phyloP scores from a whole-genome alignment of 2,888 invertebrate species.

The Latrodectus elegans region DNA sequence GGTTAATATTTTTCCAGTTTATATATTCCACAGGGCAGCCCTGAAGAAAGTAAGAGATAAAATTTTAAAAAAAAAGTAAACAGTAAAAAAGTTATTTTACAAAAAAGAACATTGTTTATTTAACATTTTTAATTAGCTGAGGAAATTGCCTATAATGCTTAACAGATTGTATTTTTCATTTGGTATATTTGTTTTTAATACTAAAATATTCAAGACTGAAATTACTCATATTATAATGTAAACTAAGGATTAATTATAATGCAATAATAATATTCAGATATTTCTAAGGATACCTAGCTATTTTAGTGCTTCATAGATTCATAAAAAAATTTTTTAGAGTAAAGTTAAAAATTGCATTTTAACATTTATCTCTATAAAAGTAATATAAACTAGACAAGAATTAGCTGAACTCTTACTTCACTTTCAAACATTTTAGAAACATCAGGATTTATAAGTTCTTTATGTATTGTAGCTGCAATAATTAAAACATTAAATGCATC shows the following conservation, averaged over 20 bases:
- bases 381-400: background rate
- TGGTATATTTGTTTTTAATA: no score
- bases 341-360: background rate
- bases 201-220: no score
- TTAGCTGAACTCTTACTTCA: slow-evolving; percentile 18
- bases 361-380: background rate
- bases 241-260: background rate
- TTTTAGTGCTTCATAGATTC: background rate
- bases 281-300: background rate
- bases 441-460: slow-evolving; percentile 10
- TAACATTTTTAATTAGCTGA: no score
- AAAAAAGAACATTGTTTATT: no score
- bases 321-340: background rate
- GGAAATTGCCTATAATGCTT: no score
- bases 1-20: no score
- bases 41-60: no score
- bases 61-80: no score
- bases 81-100: no score
- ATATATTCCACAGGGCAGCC: no score
- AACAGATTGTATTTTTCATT: no score
- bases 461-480: slow-evolving; percentile 24
- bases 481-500: slow-evolving; percentile 1
- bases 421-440: slow-evolving; percentile 23
- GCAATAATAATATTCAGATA: background rate
- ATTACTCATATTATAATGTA: no score